phyloP scores from a whole-genome alignment of 2,888 invertebrate species.

The Chironomus riparius region DNA sequence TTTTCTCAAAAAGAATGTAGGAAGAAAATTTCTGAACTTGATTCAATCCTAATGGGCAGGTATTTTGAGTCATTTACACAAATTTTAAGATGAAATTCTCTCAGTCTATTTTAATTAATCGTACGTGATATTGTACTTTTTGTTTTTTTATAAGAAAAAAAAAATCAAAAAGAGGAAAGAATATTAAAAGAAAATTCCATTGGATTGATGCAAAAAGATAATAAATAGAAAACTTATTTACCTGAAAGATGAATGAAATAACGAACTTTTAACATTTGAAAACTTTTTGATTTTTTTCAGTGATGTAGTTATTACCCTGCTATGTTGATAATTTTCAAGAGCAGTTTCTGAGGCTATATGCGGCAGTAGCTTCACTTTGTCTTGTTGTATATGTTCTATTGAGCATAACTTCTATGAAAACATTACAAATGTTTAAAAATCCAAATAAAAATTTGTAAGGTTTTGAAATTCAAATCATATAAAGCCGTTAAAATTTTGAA shows the following conservation, averaged over 20 bases:
- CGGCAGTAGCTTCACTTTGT: too few relatives aligned
- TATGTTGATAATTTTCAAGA: not conserved
- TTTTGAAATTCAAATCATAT: too few relatives aligned
- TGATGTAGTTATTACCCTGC: too few relatives aligned
- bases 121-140: not conserved
- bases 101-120: not conserved
- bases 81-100: not conserved
- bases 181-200: not conserved
- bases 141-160: not conserved
- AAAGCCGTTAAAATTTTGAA: too few relatives aligned
- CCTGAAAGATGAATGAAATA: not conserved
- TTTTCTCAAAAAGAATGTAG: too few relatives aligned
- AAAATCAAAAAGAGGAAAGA: too few relatives aligned
- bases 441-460: too few relatives aligned
- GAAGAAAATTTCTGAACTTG: not conserved
- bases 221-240: not conserved
- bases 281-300: too few relatives aligned
- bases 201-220: not conserved
- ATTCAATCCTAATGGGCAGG: not conserved
- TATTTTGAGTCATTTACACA: not conserved
- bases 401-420: too few relatives aligned
- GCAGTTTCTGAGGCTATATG: not conserved
- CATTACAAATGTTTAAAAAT: too few relatives aligned
- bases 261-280: not conserved
- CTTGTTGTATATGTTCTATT: too few relatives aligned